Evolutionary conservation across 2,888 invertebrate species (phyloP).

Genomic region (Aelia acuminata): DNA sequence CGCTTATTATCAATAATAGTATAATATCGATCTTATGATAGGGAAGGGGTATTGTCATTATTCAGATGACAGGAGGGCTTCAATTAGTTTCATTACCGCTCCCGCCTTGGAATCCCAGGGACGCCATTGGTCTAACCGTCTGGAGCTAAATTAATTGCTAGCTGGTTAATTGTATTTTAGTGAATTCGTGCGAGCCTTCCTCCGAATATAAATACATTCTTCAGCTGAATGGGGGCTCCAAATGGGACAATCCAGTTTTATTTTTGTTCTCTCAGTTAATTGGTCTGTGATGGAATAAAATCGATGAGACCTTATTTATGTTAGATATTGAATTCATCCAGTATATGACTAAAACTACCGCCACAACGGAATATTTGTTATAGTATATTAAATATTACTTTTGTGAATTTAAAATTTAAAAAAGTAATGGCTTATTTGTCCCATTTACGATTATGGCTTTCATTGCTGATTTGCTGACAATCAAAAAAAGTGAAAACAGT

Average conservation of each 20-base stretch:
- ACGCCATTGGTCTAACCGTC: neutral
- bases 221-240: neutral
- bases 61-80: neutral
- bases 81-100: conserved; percentile 23
- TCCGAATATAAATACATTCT: neutral
- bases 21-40: neutral
- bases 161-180: conserved; percentile 31
- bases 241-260: neutral
- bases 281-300: neutral
- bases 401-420: too few species aligned
- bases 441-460: too few species aligned
- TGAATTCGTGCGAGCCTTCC: neutral
- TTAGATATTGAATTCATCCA: too few species aligned
- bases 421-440: too few species aligned
- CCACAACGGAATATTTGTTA: too few species aligned
- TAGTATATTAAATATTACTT: too few species aligned
- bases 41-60: neutral
- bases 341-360: too few species aligned
- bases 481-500: too few species aligned
- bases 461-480: too few species aligned
- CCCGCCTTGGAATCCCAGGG: conserved; percentile 1
- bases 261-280: neutral
- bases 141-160: conserved; percentile 21
- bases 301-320: neutral
- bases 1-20: neutral